Evolutionary conservation across 1,140 invertebrate genomes (phyloP), one percentile per base, ranked within the genome.

Genomic region (Conopomorpha cramerella): DNA sequence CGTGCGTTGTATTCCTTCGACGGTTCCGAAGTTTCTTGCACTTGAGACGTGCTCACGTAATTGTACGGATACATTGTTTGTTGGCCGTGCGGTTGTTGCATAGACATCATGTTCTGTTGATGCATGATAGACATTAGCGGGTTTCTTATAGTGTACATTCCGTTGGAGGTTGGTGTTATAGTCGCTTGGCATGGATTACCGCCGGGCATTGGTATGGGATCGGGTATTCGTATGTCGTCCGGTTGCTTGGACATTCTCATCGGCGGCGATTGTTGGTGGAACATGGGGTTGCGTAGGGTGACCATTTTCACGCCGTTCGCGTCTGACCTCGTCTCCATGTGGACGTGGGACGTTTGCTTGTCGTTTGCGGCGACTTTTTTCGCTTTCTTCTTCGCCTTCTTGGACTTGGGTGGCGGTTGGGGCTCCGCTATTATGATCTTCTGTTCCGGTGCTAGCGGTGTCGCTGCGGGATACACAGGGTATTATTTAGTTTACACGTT

Each of bases 111-210:
- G 23, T 53, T 65, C 17, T 77, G 72, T 16, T 77, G 73, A 29
- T 78, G 76, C 57, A 79, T 72, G 51, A 78, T 76, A 0, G 70
- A 74, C 77, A 79, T 77, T 0, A 77, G 28, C 0, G 88, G 88
- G 70, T 89, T 90, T 10, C 89, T 76, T 19, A 91, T 92, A 0
- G 89, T 91, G 25, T 90, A 90, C 88, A 91, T 91, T 4, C 71
- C 71, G 43, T 78, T 79, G 0, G 72, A 76, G 0, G 73, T 77
- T 0, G 77, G 77, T 0, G 77, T 77, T 3, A 77, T 79, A 0
- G 77, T 79, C 0, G 77, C 77, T 42, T 77, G 73, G 51, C 77
- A 77, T 3, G 72, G 55, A 8, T 60, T 58, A 8, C 60, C 58
- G 0, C 73, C 72, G 0, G 73, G 72, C 67, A 77, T 77, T 0